These are phyloP conservation scores for Herpailurus yagouaroundi DNA, from an alignment of 2,113 vertebrate species.

Conservation along the genomic window DNA sequence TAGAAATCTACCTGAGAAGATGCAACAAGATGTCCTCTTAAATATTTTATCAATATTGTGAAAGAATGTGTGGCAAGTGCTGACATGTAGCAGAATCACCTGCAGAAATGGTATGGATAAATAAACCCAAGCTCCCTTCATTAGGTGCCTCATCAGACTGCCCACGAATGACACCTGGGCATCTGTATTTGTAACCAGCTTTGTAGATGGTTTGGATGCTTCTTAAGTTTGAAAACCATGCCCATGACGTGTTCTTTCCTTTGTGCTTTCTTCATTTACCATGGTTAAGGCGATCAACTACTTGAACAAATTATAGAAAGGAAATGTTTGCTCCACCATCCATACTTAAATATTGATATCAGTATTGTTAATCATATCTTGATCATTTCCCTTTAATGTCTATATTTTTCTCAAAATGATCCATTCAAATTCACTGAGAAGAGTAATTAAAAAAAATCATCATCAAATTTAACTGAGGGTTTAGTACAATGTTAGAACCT, in stretches of 20 bases:
- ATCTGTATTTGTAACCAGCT: not conserved
- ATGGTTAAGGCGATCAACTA: not conserved
- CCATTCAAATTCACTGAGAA: not conserved
- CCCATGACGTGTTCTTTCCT: not conserved
- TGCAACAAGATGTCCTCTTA: not conserved
- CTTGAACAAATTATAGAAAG: not conserved
- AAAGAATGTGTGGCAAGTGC: not conserved
- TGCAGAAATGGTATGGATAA: not conserved
- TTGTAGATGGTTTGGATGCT: not conserved
- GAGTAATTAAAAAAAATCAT: conserved; percentile 41
- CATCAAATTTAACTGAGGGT: not conserved
- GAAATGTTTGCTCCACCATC: not conserved
- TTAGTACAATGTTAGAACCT: not conserved
- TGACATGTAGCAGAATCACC: not conserved
- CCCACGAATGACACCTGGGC: not conserved
- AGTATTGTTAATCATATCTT: conserved; percentile 4
- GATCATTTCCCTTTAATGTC: conserved; percentile 32
- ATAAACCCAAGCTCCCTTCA: not conserved
- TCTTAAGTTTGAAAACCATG: not conserved
- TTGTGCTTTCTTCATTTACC: conserved; percentile 4
- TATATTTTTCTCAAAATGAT: conserved; percentile 41
- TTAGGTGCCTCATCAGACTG: not conserved
- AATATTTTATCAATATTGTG: not conserved
- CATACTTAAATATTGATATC: not conserved
- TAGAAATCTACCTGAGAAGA: not conserved